These are phyloP conservation scores for Meandrusa payeni DNA, from an alignment of 2,888 invertebrate species.

Conservation along the genomic window DNA sequence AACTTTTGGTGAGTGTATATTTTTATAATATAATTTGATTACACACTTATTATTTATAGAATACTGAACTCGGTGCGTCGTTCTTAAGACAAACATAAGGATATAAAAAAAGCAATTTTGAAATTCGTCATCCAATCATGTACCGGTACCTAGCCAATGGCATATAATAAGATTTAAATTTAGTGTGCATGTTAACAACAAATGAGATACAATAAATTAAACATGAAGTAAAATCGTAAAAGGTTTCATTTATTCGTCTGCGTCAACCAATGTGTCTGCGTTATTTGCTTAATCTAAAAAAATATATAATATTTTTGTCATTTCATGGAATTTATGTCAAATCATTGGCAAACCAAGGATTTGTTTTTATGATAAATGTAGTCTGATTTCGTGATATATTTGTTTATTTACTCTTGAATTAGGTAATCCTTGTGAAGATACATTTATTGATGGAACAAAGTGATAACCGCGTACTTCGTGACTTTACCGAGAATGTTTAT, in stretches of 20 bases:
- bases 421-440: neutral
- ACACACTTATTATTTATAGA: neutral
- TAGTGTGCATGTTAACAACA: constrained; percentile 21
- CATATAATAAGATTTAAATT: constrained; percentile 37
- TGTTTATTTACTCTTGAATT: neutral
- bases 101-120: constrained; percentile 36
- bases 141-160: constrained; percentile 52
- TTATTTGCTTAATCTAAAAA: constrained; percentile 7
- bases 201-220: constrained; percentile 39
- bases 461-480: constrained; percentile 17
- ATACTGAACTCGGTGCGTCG: neutral
- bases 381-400: neutral
- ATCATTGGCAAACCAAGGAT: neutral
- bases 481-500: constrained; percentile 24
- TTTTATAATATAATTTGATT: constrained; percentile 27
- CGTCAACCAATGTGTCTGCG: constrained; percentile 26
- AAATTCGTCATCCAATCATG: constrained; percentile 44
- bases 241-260: constrained; percentile 44
- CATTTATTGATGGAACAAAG: constrained; percentile 8
- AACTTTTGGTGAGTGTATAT: constrained; percentile 60
- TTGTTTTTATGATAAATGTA: neutral
- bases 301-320: constrained; percentile 27
- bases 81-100: constrained; percentile 11
- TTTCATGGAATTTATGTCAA: constrained; percentile 24
- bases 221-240: constrained; percentile 31